Conservation (phyloP, 2,888 invertebrate species). For the Chalcosyrphus nemorum region DNA sequence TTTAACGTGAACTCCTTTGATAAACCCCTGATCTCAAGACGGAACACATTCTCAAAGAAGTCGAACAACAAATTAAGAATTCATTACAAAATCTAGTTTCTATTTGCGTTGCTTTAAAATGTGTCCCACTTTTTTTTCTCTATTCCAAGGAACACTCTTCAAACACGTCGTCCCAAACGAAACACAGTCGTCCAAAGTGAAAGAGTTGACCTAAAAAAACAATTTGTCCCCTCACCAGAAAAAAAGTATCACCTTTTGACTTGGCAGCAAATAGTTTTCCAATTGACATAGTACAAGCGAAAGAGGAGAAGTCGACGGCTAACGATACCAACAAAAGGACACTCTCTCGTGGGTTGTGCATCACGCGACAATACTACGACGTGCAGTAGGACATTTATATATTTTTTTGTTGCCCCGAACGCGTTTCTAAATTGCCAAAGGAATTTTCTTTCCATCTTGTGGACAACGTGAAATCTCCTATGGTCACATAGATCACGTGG, state of each 20-base stretch:
- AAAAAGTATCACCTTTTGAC: conserved; percentile 20
- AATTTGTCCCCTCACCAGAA: not conserved
- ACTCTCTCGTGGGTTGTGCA: not conserved
- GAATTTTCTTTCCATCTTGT: conserved; percentile 34
- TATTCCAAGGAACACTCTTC: not conserved
- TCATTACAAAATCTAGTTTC: not conserved
- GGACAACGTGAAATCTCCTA: conserved; percentile 24
- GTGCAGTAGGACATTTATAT: not conserved
- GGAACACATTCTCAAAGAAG: not conserved
- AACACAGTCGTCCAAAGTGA: conserved; percentile 1
- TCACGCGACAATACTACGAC: conserved; percentile 1
- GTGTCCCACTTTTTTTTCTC: not conserved
- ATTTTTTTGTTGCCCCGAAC: conserved; percentile 5
- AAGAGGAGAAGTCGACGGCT: conserved; percentile 21
- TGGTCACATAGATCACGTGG: conserved; percentile 44
- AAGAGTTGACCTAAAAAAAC: conserved; percentile 43
- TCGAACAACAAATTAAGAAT: conserved; percentile 4
- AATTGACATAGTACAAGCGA: conserved; percentile 46
- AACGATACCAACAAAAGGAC: not conserved
- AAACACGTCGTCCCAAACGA: not conserved
- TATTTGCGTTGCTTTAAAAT: conserved; percentile 4
- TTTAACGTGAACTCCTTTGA: too few species aligned
- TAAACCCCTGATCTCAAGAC: too few species aligned
- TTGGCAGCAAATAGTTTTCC: conserved; percentile 49
- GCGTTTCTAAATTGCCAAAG: conserved; percentile 54